Evolutionary conservation across 2,888 invertebrate genomes (phyloP).

Genomic region (Girardia tigrina): DNA sequence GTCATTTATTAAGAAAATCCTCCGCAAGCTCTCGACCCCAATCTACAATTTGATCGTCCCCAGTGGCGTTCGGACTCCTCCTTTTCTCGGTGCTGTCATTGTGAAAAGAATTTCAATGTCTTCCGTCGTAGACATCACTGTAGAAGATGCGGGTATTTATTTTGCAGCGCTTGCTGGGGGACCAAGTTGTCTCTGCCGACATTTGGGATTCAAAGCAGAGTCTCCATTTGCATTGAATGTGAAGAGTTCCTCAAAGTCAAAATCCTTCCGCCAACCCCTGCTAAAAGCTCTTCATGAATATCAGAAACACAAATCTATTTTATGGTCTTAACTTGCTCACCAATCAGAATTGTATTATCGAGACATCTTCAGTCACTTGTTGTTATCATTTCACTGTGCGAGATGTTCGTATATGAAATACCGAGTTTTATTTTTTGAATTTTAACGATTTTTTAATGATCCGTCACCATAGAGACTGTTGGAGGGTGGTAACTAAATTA

Average conservation of each 20-base stretch:
- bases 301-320: too few relatives aligned
- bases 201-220: constrained; percentile 27
- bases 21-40: not conserved
- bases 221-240: constrained; percentile 27
- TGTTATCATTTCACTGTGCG: too few relatives aligned
- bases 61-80: not conserved
- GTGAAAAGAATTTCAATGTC: constrained; percentile 66
- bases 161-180: constrained; percentile 30
- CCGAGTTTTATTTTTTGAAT: too few relatives aligned
- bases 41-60: not conserved
- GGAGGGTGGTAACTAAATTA: too few relatives aligned
- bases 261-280: not conserved
- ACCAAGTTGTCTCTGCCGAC: not conserved
- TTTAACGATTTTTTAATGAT: too few relatives aligned
- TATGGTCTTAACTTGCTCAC: too few relatives aligned
- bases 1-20: not conserved
- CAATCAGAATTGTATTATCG: too few relatives aligned
- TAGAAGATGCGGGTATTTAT: constrained; percentile 69
- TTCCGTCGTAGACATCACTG: constrained; percentile 89
- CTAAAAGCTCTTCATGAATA: not conserved
- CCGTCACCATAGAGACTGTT: too few relatives aligned
- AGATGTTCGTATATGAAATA: too few relatives aligned
- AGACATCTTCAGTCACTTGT: too few relatives aligned
- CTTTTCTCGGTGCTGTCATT: constrained; percentile 24
- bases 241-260: not conserved